Base-by-base conservation (phyloP, 1,140 invertebrate genomes). In the Drosophila suzukii region DNA sequence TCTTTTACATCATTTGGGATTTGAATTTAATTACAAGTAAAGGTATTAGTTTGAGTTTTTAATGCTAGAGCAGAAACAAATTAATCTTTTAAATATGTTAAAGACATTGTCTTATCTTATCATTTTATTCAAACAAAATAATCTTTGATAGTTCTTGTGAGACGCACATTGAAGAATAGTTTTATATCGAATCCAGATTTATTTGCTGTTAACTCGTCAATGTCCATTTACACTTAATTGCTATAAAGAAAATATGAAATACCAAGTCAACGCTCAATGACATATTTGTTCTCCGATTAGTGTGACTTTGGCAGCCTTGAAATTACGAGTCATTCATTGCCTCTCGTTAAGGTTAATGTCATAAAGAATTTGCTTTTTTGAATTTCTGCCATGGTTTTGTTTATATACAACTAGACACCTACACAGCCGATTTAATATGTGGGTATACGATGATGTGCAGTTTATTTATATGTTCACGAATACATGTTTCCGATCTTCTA, bases 271-370 rank as follows among this genome's bases (percentile, higher is more conserved):
- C 8, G 27, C 51, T 41, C 65, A 71, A 71, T 67, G 65, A 50
- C 65, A 68, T 53, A 65, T 68, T 68, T 66, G 65, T 68, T 53
- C 60, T 53, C 38, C 65, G 65, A 75, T 75, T 66, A 75, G 74
- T 30, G 17, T 38, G 39, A 67, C 49, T 76, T 54, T 59, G 74
- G 54, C 54, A 66, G 73, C 74, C 74, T 76, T 76, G 73, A 75
- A 75, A 75, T 76, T 67, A 51, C 73, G 72, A 76, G 51, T 71
- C 62, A 63, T 82, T 85, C 82, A 78, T 86, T 73, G 82, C 50
- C 78, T 70, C 55, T 70, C 63, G 60, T 78, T 86, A 85, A 85
- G 82, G 82, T 85, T 73, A 86, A 83, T 89, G 83, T 76, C 76
- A 84, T 68, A 65, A 77, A 86, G 57, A 77, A 81, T 63, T 65